These are phyloP conservation scores for Scaptomyza hsui DNA, from an alignment of 1,140 invertebrate genomes.

Conservation along the genomic window DNA sequence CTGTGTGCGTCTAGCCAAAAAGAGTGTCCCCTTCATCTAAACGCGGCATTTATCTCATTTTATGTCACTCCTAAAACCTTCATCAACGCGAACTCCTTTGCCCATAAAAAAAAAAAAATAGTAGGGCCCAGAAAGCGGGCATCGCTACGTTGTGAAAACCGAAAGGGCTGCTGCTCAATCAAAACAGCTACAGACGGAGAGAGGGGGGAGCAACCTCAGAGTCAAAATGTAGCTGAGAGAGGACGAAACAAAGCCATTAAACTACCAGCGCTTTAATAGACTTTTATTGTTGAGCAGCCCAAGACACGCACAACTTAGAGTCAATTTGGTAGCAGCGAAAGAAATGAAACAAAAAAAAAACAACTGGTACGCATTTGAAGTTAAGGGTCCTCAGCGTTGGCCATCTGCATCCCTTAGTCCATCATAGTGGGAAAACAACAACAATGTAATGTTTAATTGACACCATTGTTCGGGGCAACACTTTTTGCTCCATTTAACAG, in stretches of 20 bases:
- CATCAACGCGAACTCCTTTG: slow-evolving; percentile 40
- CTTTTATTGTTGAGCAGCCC: slow-evolving; percentile 49
- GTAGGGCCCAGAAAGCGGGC: slow-evolving; percentile 21
- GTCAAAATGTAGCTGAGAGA: slow-evolving; percentile 25
- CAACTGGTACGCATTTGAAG: slow-evolving; percentile 55
- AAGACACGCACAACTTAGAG: slow-evolving; percentile 24
- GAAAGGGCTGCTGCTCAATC: slow-evolving; percentile 35
- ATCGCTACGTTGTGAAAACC: slow-evolving; percentile 28
- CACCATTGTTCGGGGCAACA: slow-evolving; percentile 78
- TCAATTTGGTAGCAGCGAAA: slow-evolving; percentile 20
- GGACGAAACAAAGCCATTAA: slow-evolving; percentile 49
- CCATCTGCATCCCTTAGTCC: slow-evolving; percentile 44
- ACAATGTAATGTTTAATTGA: slow-evolving; percentile 82
- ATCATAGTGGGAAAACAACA: slow-evolving; percentile 58
- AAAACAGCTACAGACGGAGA: slow-evolving; percentile 8
- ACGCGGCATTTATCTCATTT: slow-evolving; percentile 60
- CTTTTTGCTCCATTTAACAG: slow-evolving; percentile 82
- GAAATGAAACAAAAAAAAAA: slow-evolving; percentile 6
- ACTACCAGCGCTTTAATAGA: slow-evolving; percentile 55
- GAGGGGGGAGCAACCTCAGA: slow-evolving; percentile 21
- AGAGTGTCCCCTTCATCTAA: slow-evolving; percentile 4
- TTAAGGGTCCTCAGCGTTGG: slow-evolving; percentile 48
- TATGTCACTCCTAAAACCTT: slow-evolving; percentile 65
- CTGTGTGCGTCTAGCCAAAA: slow-evolving; percentile 15
- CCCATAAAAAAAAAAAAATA: slow-evolving; percentile 56